phyloP scores from a whole-genome alignment of 1,140 invertebrate species.

The Archegozetes longisetosus region DNA sequence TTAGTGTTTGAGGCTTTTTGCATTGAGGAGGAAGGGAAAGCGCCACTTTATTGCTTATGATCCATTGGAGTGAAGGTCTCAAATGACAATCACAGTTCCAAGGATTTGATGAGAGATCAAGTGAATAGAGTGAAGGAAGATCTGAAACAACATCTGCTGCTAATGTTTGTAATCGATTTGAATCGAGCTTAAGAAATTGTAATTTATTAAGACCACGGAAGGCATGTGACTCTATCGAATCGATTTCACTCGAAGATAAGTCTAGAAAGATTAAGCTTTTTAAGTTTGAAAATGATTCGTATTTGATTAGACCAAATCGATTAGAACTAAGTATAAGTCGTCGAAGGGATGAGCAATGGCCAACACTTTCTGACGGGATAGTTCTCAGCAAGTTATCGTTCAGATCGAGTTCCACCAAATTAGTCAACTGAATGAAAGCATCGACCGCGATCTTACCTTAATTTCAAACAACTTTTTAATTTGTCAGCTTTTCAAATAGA shows the following conservation, averaged over 20 bases:
- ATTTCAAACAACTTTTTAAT: too few relatives aligned
- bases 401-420: slow-evolving; percentile 72
- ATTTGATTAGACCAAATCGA: slow-evolving; percentile 50
- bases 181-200: slow-evolving; percentile 64
- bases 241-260: slow-evolving; percentile 57
- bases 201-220: slow-evolving; percentile 61
- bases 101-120: slow-evolving; percentile 69
- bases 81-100: slow-evolving; percentile 78
- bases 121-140: slow-evolving; percentile 45
- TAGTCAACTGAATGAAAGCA: slow-evolving; percentile 65
- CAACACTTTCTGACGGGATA: slow-evolving; percentile 56
- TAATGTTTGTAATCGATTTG: slow-evolving; percentile 55
- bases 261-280: slow-evolving; percentile 59
- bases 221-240: slow-evolving; percentile 53
- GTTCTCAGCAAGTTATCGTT: slow-evolving; percentile 57
- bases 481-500: too few relatives aligned
- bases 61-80: slow-evolving; percentile 61
- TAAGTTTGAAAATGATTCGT: slow-evolving; percentile 55
- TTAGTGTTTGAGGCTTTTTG: slow-evolving; percentile 37
- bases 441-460: slow-evolving; percentile 7
- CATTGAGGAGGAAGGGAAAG: slow-evolving; percentile 57
- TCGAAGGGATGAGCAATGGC: slow-evolving; percentile 59
- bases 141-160: slow-evolving; percentile 47
- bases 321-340: slow-evolving; percentile 59
- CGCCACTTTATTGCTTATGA: slow-evolving; percentile 62